Base-by-base conservation (phyloP, 1,140 invertebrate species). In the Manduca sexta region DNA sequence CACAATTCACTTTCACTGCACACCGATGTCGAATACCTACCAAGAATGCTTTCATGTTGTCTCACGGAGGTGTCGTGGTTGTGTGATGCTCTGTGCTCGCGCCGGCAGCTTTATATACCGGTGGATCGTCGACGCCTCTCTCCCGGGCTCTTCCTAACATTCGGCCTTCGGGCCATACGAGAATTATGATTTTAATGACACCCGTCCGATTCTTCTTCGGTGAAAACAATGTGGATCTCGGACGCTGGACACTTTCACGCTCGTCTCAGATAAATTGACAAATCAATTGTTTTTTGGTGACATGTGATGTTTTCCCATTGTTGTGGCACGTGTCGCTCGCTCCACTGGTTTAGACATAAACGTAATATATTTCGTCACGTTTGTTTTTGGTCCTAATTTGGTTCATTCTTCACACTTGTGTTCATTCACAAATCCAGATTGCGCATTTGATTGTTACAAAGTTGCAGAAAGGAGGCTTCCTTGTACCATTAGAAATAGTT, bases 1-100 rank as follows among this genome's bases (percentile, higher is more conserved):
- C 80, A 83, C 76, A 67, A 53, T 54, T 69, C 78, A 83, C 75
- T 78, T 80, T 80, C 77, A 80, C 72, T 74, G 55, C 63, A 67
- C 69, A 64, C n/a, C n/a, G n/a, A n/a, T n/a, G n/a, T n/a, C 69
- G 64, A 43, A 45, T 76, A 81, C 84, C 80, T 84, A 86, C 84
- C 84, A 84, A 77, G 74, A 86, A 86, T 57, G 84, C 82, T 82
- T 82, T 85, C 84, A 86, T 86, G 82, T 85, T 85, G 79, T 66
- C 73, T 81, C 75, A 64, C 74, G 77, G 74, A 84, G 79, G 69
- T 76, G 53, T 76, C 62, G 75, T 68, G 69, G 68, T 82, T 76
- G 79, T 83, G 59, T 85, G 82, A 86, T 86, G 81, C 70, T 76
- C 69, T 69, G 63, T 69, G 63, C 68, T 55, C 50, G 47, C 60